These are phyloP conservation scores for Pseudeuparius sepicola DNA, from an alignment of 2,888 invertebrate species.

Conservation along the genomic window DNA sequence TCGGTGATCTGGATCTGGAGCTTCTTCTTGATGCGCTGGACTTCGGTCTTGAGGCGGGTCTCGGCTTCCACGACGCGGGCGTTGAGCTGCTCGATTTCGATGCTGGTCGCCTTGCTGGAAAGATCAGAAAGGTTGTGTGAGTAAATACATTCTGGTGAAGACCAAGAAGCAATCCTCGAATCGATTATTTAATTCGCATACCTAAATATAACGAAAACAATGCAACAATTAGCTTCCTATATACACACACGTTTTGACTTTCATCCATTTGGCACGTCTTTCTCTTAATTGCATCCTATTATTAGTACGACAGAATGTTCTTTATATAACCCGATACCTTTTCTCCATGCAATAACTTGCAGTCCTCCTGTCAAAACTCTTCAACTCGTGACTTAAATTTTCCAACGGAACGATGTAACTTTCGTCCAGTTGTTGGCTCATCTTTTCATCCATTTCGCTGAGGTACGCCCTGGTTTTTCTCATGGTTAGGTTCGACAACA, in stretches of 20 bases:
- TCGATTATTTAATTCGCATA: no score
- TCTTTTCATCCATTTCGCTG: constrained; percentile 39
- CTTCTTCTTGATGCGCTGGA: constrained; percentile 98
- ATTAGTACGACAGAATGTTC: no score
- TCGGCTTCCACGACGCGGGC: constrained; percentile 94
- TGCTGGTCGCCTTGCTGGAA: constrained; percentile 89
- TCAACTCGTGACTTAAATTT: constrained; percentile 51
- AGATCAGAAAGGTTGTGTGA: constrained; percentile 16
- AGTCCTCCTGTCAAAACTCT: constrained; percentile 51
- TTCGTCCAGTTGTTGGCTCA: constrained; percentile 42
- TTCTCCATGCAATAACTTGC: constrained; percentile 50
- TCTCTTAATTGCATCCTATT: no score
- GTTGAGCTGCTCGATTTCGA: constrained; percentile 93
- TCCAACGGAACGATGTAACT: constrained; percentile 49
- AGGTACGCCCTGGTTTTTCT: constrained; percentile 29
- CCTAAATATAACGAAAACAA: no score
- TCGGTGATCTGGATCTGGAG: constrained; percentile 96
- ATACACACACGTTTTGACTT: no score
- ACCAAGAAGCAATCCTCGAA: no score
- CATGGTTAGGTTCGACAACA: not conserved
- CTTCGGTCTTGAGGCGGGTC: constrained; percentile 91
- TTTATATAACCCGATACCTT: no score
- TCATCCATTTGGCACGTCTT: no score
- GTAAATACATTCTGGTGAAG: no score
- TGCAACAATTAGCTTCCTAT: no score